phyloP scores from a whole-genome alignment of 2,797 vertebrate genomes.

The Sebastes vulpes region DNA sequence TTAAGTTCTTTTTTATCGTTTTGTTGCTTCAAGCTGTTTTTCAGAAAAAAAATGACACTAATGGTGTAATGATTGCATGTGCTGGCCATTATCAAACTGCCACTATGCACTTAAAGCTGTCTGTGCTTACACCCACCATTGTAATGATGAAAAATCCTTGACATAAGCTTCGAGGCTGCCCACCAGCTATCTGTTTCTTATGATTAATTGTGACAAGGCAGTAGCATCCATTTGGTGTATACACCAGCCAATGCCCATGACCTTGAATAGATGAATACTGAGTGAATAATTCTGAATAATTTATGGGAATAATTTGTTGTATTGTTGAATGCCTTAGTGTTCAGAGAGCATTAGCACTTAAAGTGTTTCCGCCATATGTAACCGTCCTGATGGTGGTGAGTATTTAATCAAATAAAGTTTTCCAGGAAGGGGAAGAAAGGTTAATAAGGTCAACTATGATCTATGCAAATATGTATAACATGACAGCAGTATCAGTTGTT shows the following conservation, averaged over 20 bases:
- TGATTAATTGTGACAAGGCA: conserved; percentile 61
- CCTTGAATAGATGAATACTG: conserved; percentile 65
- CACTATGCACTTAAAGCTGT: conserved; percentile 30
- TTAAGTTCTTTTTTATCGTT: not conserved
- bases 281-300: conserved; percentile 69
- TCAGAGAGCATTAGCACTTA: conserved; percentile 44
- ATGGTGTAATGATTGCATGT: conserved; percentile 40
- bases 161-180: conserved; percentile 43
- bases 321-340: conserved; percentile 43
- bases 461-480: not conserved
- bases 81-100: conserved; percentile 35
- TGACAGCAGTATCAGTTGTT: not conserved
- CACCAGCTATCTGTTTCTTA: conserved; percentile 40
- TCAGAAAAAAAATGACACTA: conserved; percentile 7
- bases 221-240: conserved; percentile 41
- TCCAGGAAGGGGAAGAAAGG: not conserved
- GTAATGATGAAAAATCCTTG: conserved; percentile 52
- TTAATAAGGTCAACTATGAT: not conserved
- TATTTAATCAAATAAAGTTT: conserved; percentile 20
- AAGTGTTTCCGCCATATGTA: conserved; percentile 34
- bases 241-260: conserved; percentile 45
- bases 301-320: conserved; percentile 66
- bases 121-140: conserved; percentile 37
- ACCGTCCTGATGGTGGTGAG: conserved; percentile 9
- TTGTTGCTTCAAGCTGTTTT: conserved; percentile 14